Conservation (phyloP, 2,113 vertebrate species). For the Henicopernis longicauda region DNA sequence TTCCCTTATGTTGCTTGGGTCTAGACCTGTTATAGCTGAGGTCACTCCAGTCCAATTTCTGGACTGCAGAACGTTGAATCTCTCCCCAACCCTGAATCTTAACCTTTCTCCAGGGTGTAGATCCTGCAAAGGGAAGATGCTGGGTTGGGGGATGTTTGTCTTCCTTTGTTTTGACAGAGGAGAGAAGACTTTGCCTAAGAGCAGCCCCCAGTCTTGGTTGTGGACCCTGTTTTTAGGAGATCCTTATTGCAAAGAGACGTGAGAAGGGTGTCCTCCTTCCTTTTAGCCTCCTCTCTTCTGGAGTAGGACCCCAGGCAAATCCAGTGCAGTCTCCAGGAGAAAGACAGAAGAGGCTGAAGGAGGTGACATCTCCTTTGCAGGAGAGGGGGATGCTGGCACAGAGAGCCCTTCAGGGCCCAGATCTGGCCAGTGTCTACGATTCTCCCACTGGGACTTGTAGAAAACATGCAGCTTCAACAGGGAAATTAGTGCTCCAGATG, state of each 20-base stretch:
- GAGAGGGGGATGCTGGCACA: neutral
- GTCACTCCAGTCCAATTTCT: neutral
- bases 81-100: neutral
- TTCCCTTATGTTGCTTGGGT: neutral
- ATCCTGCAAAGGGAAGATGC: neutral
- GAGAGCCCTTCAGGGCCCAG: neutral
- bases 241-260: neutral
- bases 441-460: neutral
- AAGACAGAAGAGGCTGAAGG: neutral
- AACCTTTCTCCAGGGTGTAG: neutral
- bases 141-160: neutral
- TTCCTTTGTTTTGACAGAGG: neutral
- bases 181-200: neutral
- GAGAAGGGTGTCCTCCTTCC: neutral
- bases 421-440: fast-evolving
- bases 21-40: neutral
- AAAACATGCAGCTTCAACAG: neutral
- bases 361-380: neutral
- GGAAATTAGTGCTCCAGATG: neutral
- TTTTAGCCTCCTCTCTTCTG: neutral
- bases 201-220: neutral
- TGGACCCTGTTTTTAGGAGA: neutral
- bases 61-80: neutral
- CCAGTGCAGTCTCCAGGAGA: neutral
- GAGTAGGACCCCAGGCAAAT: neutral